phyloP scores from a whole-genome alignment of 2,113 vertebrate species.

The Petrocephalus microphthalmus region DNA sequence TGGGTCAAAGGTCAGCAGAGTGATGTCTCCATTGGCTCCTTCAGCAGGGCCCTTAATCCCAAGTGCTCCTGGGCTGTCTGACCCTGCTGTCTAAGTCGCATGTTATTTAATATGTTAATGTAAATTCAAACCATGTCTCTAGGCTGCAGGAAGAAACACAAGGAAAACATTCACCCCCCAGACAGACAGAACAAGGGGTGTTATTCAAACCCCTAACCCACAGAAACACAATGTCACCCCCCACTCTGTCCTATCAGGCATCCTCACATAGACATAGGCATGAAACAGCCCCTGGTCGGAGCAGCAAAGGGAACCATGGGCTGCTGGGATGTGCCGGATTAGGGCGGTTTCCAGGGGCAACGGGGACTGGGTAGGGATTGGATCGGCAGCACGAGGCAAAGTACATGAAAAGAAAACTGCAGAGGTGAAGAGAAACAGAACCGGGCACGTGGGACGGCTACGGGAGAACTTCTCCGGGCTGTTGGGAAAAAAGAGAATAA shows the following conservation, averaged over 20 bases:
- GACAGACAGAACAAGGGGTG: background rate
- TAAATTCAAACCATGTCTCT: background rate
- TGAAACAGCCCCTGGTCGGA: background rate
- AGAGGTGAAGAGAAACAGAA: background rate
- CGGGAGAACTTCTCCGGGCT: background rate
- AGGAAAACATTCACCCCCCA: background rate
- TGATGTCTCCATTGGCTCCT: background rate
- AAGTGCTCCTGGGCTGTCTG: background rate
- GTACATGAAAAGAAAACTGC: background rate
- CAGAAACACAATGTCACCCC: background rate
- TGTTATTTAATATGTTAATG: background rate
- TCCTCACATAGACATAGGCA: background rate
- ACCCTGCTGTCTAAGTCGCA: background rate
- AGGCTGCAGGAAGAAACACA: background rate
- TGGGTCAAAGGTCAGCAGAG: background rate
- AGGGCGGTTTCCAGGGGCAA: background rate
- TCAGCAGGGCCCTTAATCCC: background rate
- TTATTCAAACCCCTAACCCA: background rate
- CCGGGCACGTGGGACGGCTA: background rate
- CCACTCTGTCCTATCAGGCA: background rate
- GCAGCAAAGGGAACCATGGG: background rate
- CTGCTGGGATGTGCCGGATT: background rate
- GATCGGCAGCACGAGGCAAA: background rate
- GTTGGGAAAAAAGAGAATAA: background rate
- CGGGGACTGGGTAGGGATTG: background rate